Evolutionary conservation across 2,113 vertebrate genomes (phyloP).

Genomic region (Leucosticte australis): DNA sequence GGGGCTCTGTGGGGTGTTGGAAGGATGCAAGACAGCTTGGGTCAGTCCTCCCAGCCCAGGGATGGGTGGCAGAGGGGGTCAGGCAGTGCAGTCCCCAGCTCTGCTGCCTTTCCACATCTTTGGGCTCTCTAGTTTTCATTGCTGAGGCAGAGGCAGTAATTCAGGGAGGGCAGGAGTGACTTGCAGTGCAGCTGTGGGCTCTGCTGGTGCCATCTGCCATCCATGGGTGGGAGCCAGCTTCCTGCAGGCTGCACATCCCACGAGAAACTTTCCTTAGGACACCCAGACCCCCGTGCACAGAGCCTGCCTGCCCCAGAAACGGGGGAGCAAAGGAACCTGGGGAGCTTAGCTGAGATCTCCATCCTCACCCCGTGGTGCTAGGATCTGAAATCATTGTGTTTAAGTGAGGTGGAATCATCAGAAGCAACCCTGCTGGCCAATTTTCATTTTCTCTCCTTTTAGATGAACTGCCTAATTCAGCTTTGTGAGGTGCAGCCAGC

Average conservation of each 20-base stretch:
- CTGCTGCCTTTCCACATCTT: not conserved
- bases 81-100: not conserved
- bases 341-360: not conserved
- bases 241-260: not conserved
- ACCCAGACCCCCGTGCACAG: not conserved
- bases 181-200: slow-evolving; percentile 55
- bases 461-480: not conserved
- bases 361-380: not conserved
- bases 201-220: slow-evolving; percentile 50
- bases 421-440: not conserved
- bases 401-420: not conserved
- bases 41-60: not conserved
- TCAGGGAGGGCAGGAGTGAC: not conserved
- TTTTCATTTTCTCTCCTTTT: slow-evolving; percentile 11
- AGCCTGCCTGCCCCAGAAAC: not conserved
- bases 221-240: slow-evolving; percentile 3
- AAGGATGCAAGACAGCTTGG: not conserved
- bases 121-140: not conserved
- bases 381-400: not conserved
- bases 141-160: not conserved
- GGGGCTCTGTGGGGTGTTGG: not conserved
- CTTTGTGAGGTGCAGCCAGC: slow-evolving; percentile 10
- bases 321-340: not conserved
- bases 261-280: not conserved
- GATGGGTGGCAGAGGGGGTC: not conserved